Evolutionary conservation across 2,888 invertebrate species (phyloP), one percentile per base, ranked within the genome.

Genomic region (Lepidochitona cinerea): DNA sequence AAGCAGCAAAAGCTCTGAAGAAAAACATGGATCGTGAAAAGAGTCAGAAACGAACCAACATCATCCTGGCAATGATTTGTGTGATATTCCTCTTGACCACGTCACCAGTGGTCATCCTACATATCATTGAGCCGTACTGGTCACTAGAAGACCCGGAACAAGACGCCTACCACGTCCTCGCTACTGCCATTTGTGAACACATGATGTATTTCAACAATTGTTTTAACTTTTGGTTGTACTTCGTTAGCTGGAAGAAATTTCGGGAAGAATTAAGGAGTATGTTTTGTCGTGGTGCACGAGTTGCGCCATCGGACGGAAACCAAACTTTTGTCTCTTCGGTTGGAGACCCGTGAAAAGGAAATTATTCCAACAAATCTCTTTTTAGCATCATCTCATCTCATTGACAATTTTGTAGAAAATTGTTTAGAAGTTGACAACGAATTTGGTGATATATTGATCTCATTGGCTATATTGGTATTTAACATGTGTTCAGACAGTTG

Each of bases 121-220:
- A 59, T 32, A 35, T 66, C 66, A 37, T 66, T n/a, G 37, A 35
- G 29, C 66, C 66, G 37, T 37, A 35, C 35, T 35, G 36, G 35
- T 12, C 29, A 12, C 37, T 66, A 1, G 35, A 26, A 1, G 66
- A 66, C 5, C 35, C 35, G 14, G 5, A 18, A 18, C 35, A 37
- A 36, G 35, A 37, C 5, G 37, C 35, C 9, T 5, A 36, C 18
- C 66, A 66, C 37, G 29, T 37, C 12, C n/a, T 66, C 18, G 66
- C 66, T 35, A 66, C 37, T 1, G 35, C 37, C 3, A 37, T 35
- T 14, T 37, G 66, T 37, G 37, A 37, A 7, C 66, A 37, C n/a
- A 18, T 66, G 36, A 37, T 66, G 66, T 66, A 66, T 37, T n/a
- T 66, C n/a, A 66, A 66, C 66, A 35, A 37, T 37, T 66, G 66